These are phyloP conservation scores for Hemistola chrysoprasaria DNA, from an alignment of 2,888 invertebrate species.

Conservation along the genomic window DNA sequence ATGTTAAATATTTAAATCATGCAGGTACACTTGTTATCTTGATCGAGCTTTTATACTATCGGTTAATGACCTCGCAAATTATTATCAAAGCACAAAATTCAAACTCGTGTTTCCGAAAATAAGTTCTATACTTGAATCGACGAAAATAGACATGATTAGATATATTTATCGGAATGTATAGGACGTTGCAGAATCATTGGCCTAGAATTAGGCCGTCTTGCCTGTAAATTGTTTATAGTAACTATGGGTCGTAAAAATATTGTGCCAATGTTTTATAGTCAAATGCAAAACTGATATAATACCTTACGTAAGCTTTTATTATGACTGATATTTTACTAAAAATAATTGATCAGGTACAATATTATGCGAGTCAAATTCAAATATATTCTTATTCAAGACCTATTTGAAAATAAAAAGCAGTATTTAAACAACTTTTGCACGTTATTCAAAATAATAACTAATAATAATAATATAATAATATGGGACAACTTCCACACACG, in stretches of 20 bases:
- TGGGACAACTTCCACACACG: too few relatives aligned
- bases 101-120: conserved; percentile 38
- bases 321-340: too few relatives aligned
- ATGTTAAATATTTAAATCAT: too few relatives aligned
- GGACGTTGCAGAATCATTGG: conserved; percentile 30
- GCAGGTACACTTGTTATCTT: too few relatives aligned
- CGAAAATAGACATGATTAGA: conserved; percentile 38
- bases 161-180: conserved; percentile 25
- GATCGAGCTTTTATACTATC: conserved; percentile 17
- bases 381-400: too few relatives aligned
- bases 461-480: too few relatives aligned
- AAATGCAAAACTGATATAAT: too few relatives aligned
- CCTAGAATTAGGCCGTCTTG: conserved; percentile 37
- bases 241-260: conserved; percentile 22
- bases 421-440: too few relatives aligned
- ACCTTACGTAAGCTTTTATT: conserved; percentile 11
- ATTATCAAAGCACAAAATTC: conserved; percentile 31
- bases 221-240: conserved; percentile 38
- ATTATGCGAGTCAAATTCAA: too few relatives aligned
- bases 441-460: too few relatives aligned
- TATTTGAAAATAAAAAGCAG: too few relatives aligned
- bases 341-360: too few relatives aligned
- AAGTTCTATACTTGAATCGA: conserved; percentile 45
- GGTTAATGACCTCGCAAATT: conserved; percentile 52
- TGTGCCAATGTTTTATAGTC: conserved; percentile 24